Conservation (phyloP, 2,113 vertebrate species). For the Barbus barbus region DNA sequence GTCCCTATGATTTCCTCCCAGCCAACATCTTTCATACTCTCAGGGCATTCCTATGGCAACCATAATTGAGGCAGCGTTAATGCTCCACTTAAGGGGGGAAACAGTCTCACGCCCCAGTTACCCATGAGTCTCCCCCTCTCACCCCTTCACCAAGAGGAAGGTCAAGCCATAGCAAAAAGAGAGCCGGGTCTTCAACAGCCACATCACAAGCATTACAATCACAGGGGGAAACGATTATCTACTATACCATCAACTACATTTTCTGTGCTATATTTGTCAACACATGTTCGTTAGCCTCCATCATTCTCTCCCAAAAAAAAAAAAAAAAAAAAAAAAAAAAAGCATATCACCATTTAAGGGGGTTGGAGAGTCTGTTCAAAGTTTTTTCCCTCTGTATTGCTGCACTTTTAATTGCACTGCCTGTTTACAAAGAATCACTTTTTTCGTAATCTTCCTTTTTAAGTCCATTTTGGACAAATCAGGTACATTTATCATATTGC, state of each 20-base stretch:
- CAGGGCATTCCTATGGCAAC: conserved; percentile 8
- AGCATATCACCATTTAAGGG: background rate
- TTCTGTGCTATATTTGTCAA: background rate
- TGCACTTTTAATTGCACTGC: background rate
- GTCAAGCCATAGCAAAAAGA: background rate
- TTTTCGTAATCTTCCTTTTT: background rate
- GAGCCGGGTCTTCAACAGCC: background rate
- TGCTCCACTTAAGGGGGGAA: conserved; percentile 25
- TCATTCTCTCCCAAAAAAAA: background rate
- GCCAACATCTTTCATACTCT: background rate
- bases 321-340: background rate
- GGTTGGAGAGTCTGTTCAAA: background rate
- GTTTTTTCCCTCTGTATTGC: too few relatives aligned
- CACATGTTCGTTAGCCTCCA: background rate
- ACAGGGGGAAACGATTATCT: conserved; percentile 4
- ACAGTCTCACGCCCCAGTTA: conserved; percentile 46
- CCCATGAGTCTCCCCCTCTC: background rate
- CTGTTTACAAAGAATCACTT: background rate
- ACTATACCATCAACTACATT: background rate
- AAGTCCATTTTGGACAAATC: background rate
- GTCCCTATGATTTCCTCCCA: conserved; percentile 12
- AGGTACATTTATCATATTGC: background rate
- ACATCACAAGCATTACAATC: conserved; percentile 18
- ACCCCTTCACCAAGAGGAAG: background rate
- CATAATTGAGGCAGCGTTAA: conserved; percentile 30